phyloP scores from a whole-genome alignment of 2,888 invertebrate genomes.

The Nycteola revayana region DNA sequence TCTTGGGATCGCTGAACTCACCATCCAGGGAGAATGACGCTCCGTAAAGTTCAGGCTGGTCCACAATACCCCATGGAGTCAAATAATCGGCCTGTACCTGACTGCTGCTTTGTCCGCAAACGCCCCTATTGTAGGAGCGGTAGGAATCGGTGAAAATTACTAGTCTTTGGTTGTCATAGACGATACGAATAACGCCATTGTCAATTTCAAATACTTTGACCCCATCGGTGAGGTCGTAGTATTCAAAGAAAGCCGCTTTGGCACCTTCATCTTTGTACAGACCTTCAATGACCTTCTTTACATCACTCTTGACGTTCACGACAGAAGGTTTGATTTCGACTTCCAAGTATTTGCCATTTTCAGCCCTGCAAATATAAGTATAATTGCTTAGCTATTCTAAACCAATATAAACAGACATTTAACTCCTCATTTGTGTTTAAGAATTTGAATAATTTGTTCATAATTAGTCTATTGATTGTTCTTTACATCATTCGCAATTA shows the following conservation, averaged over 20 bases:
- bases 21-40: slow-evolving; percentile 79
- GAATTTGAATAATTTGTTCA: too few relatives aligned
- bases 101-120: slow-evolving; percentile 85
- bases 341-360: slow-evolving; percentile 52
- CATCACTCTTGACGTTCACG: slow-evolving; percentile 64
- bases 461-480: too few relatives aligned
- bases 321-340: slow-evolving; percentile 52
- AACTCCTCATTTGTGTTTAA: too few relatives aligned
- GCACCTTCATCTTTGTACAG: slow-evolving; percentile 49
- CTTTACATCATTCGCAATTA: too few relatives aligned
- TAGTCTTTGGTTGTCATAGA: slow-evolving; percentile 83
- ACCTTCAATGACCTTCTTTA: slow-evolving; percentile 55
- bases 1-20: slow-evolving; percentile 64
- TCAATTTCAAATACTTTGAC: neutral
- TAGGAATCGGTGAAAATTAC: slow-evolving; percentile 63
- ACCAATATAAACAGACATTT: too few relatives aligned
- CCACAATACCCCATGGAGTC: slow-evolving; percentile 80
- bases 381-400: neutral
- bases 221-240: slow-evolving; percentile 36
- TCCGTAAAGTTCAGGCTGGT: slow-evolving; percentile 75
- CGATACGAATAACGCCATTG: slow-evolving; percentile 65
- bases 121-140: slow-evolving; percentile 81
- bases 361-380: too few relatives aligned
- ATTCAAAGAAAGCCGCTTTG: slow-evolving; percentile 53
- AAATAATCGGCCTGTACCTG: slow-evolving; percentile 81